Evolutionary conservation across 2,113 vertebrate species (phyloP).

Genomic region (Leptobrachium ailaonicum): DNA sequence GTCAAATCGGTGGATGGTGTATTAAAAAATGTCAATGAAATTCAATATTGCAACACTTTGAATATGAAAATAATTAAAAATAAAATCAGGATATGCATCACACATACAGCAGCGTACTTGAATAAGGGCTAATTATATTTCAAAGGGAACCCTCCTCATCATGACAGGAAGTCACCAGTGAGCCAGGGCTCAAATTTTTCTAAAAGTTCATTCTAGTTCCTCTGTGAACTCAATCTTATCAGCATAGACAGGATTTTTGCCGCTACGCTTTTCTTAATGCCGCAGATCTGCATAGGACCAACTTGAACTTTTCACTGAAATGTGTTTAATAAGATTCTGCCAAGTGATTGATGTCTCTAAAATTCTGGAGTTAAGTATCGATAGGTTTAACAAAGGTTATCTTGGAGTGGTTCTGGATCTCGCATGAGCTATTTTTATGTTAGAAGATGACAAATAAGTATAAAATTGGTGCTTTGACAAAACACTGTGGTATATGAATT

Average conservation of each 20-base stretch:
- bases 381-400: constrained; percentile 18
- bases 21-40: too few relatives aligned
- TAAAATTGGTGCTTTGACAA: constrained; percentile 30
- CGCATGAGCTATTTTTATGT: constrained; percentile 2
- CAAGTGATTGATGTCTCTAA: neutral
- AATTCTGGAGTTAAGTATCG: neutral
- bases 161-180: neutral
- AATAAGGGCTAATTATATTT: neutral
- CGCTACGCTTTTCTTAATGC: neutral
- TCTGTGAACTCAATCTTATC: constrained; percentile 3
- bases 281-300: neutral
- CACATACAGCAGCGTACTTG: neutral
- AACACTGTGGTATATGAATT: constrained; percentile 16
- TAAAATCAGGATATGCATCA: neutral
- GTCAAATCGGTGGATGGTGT: too few relatives aligned
- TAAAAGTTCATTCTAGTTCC: neutral
- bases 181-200: neutral
- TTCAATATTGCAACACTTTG: too few relatives aligned
- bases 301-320: neutral
- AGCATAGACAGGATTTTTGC: neutral
- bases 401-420: neutral
- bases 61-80: neutral
- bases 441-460: constrained; percentile 29
- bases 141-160: neutral
- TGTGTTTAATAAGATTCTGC: neutral